phyloP scores from a whole-genome alignment of 2,888 invertebrate species.

The Polyommatus iphigenia region DNA sequence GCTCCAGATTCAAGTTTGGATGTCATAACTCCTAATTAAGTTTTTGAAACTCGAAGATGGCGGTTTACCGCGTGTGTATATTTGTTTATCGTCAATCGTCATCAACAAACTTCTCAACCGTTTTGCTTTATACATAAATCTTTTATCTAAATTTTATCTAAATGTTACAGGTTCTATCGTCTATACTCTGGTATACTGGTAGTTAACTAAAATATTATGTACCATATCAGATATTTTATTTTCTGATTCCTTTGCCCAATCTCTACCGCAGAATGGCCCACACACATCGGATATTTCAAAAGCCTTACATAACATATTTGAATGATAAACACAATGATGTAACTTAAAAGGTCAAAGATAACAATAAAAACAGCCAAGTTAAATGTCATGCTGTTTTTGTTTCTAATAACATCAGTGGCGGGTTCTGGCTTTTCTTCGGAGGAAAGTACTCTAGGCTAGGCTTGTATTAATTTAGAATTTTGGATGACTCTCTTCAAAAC shows the following conservation, averaged over 20 bases:
- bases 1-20: background rate
- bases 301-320: background rate
- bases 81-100: background rate
- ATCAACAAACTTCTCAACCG: background rate
- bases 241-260: background rate
- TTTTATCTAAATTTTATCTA: background rate
- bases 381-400: background rate
- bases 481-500: background rate
- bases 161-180: too few species aligned
- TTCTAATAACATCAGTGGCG: background rate
- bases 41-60: background rate
- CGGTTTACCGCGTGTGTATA: background rate
- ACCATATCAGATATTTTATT: background rate
- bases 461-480: too few species aligned
- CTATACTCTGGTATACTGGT: too few species aligned
- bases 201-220: too few species aligned
- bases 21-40: slow-evolving; percentile 19
- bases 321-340: slow-evolving; percentile 7
- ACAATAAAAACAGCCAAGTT: slow-evolving; percentile 4
- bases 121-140: background rate
- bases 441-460: too few species aligned
- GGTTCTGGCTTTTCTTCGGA: too few species aligned
- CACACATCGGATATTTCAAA: background rate
- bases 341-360: background rate
- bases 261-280: background rate